These are phyloP conservation scores for Escarpia spicata DNA, from an alignment of 2,888 invertebrate genomes.

Conservation along the genomic window DNA sequence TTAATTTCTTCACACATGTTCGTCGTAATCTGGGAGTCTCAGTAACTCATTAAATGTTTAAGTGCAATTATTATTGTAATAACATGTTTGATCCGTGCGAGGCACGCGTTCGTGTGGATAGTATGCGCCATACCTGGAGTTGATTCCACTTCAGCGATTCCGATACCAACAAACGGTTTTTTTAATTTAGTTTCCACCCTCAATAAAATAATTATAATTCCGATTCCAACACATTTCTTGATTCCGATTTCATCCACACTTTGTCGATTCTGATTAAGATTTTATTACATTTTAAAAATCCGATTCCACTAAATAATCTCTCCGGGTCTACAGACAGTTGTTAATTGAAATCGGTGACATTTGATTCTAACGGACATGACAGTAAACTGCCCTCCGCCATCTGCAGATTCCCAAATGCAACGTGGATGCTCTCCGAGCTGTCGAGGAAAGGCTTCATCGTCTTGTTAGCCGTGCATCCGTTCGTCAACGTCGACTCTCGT, in stretches of 20 bases:
- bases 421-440: constrained; percentile 72
- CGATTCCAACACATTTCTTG: too few species aligned
- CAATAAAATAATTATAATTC: too few species aligned
- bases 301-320: too few species aligned
- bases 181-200: too few species aligned
- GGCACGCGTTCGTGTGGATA: background rate
- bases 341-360: constrained; percentile 71
- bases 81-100: background rate
- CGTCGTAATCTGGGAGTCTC: background rate
- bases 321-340: too few species aligned
- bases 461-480: constrained; percentile 76
- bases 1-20: background rate
- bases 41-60: background rate
- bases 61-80: background rate
- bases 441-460: constrained; percentile 75
- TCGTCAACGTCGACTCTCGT: constrained; percentile 81
- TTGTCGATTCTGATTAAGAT: too few species aligned
- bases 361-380: constrained; percentile 76
- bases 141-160: too few species aligned
- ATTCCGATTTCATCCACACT: too few species aligned
- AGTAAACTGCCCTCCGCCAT: constrained; percentile 82
- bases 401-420: constrained; percentile 77
- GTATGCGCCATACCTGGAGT: too few species aligned
- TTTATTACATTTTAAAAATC: too few species aligned
- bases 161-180: too few species aligned